These are phyloP conservation scores for Dolomedes plantarius DNA, from an alignment of 2,888 invertebrate genomes.

Conservation along the genomic window DNA sequence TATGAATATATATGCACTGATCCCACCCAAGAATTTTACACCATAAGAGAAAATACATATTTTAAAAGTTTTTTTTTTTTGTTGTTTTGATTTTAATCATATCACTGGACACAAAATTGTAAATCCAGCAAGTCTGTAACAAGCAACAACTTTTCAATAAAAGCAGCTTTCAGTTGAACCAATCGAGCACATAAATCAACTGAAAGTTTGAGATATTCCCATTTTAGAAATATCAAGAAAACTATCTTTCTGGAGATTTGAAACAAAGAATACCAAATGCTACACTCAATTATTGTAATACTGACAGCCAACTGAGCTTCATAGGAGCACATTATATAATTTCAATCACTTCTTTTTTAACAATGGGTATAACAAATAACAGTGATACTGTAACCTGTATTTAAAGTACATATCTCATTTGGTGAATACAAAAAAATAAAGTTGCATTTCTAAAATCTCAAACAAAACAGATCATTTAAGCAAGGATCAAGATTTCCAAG, in stretches of 20 bases:
- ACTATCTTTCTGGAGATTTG: not conserved
- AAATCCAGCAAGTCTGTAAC: constrained; percentile 55
- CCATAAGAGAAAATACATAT: constrained; percentile 67
- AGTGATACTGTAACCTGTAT: constrained; percentile 26
- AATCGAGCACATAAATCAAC: not conserved
- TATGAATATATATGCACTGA: constrained; percentile 63
- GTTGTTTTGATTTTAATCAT: constrained; percentile 66
- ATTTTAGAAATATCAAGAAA: not conserved
- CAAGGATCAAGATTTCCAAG: not conserved
- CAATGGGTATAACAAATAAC: constrained; percentile 31
- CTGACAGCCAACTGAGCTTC: constrained; percentile 7
- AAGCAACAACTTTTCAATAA: constrained; percentile 65
- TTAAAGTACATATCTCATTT: not conserved
- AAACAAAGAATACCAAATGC: not conserved
- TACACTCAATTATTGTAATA: not conserved
- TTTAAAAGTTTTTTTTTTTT: constrained; percentile 24
- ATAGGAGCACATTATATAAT: not conserved
- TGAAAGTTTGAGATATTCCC: not conserved
- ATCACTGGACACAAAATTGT: constrained; percentile 55
- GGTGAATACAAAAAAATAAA: constrained; percentile 45
- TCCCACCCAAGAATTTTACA: constrained; percentile 66
- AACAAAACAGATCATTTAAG: not conserved
- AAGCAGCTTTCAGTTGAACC: constrained; percentile 64
- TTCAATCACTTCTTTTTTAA: constrained; percentile 1
- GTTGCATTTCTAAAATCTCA: constrained; percentile 70